Base-by-base conservation (phyloP, 1,140 invertebrate species). In the Dolichoris vasculosae region DNA sequence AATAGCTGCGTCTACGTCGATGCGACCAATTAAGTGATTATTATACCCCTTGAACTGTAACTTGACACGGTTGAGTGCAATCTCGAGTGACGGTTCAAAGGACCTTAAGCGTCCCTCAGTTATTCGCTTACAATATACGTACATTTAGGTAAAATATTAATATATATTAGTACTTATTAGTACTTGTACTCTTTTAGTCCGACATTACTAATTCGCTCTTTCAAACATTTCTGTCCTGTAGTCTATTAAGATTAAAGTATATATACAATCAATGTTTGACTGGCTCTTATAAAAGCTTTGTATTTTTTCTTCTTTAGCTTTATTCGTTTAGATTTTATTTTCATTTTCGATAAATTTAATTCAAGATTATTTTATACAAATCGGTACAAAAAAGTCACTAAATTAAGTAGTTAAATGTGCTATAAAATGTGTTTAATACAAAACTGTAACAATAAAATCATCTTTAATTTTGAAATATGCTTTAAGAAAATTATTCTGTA, bases 11-110 rank as follows among this genome's bases (percentile, higher is more conserved):
- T 23, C 4, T 48, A 30, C 23, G n/a, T 55, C 46, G 46, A 51
- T 51, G 46, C 75, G 46, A 77, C 20, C 30, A 35, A 79, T 59
- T 79, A 40, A 23, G 77, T 79, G 77, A 79, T 79, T 63, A 63
- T 63, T 79, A 59, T 63, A 38, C 30, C 55, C 63, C 55, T 23
- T 40, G 15, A 40, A 63, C 55, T 79, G 32, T 23, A 26, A 40
- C 77, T 79, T 43, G 77, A 63, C 23, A 40, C 55, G n/a, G 20
- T 79, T 30, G 77, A 79, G 77, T 79, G 77, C 48, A 79, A 23
- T 40, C 77, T 79, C 55, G 43, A 79, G 55, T 79, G 55, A 15
- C 20, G 32, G 77, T 79, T 40, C 63, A 79, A 55, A 43, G 48
- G n/a, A 40, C 48, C 48, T 55, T 35, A n/a, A 77, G 11, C 30